phyloP scores from a whole-genome alignment of 1,140 invertebrate genomes.

The Bombus balteatus region DNA sequence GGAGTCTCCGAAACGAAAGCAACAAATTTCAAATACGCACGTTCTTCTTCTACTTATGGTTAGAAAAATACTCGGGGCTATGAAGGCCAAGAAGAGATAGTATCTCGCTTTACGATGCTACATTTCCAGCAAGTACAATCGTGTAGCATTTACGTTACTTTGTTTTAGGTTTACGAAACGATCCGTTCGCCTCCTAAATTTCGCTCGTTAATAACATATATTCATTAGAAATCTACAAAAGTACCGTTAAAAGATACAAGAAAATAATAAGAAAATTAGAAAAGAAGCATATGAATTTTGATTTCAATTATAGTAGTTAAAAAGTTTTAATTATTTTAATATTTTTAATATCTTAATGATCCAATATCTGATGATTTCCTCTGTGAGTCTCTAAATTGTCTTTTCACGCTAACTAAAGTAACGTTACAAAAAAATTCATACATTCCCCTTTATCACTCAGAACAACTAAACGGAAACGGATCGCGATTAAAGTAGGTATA shows the following conservation, averaged over 20 bases:
- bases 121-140: constrained; percentile 63
- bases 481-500: constrained; percentile 44
- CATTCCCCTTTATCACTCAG: constrained; percentile 46
- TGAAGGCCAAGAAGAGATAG: constrained; percentile 2
- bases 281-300: no score
- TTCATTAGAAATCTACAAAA: neutral
- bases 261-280: neutral
- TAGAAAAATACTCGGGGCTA: constrained; percentile 20
- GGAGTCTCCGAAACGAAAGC: neutral
- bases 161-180: constrained; percentile 58
- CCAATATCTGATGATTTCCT: no score
- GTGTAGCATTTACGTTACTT: constrained; percentile 64
- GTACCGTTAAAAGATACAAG: neutral
- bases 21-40: neutral
- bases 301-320: no score
- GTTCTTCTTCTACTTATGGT: neutral
- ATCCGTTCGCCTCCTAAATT: constrained; percentile 36
- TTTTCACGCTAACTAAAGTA: no score
- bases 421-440: neutral
- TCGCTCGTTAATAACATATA: neutral
- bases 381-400: neutral
- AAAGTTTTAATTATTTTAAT: no score
- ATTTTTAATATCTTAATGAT: no score
- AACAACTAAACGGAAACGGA: constrained; percentile 39
- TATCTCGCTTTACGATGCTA: constrained; percentile 38